Conservation (phyloP, 1,140 invertebrate genomes). For the Nebria ingens region DNA sequence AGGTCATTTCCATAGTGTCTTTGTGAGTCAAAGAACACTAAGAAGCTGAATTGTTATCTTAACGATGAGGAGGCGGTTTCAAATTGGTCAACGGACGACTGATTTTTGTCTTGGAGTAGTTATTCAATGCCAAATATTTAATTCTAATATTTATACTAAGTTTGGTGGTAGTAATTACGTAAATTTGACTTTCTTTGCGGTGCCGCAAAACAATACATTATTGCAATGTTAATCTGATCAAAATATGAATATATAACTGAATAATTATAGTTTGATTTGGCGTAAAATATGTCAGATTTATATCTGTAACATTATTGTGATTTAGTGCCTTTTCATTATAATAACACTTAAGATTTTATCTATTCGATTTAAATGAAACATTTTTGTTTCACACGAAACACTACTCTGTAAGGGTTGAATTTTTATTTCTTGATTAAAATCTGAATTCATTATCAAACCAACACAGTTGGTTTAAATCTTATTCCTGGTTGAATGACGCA, state of each 20-base stretch:
- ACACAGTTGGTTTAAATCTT: too few species aligned
- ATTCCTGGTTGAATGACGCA: too few species aligned
- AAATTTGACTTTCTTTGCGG: too few species aligned
- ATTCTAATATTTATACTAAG: too few species aligned
- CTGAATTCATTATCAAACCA: neutral
- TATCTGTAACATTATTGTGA: neutral
- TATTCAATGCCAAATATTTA: too few species aligned
- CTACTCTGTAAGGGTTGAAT: neutral
- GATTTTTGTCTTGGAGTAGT: neutral
- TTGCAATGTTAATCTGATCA: too few species aligned
- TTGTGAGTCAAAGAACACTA: too few species aligned
- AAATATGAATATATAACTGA: neutral
- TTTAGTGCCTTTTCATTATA: neutral
- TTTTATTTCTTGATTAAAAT: neutral
- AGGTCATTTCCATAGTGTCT: constrained; percentile 14
- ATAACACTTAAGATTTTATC: neutral
- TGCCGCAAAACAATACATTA: too few species aligned
- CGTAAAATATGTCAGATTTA: neutral
- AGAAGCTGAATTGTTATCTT: constrained; percentile 5
- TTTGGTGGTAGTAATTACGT: too few species aligned
- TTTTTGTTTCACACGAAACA: neutral
- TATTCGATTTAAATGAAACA: neutral
- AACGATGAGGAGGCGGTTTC: neutral
- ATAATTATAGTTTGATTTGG: neutral
- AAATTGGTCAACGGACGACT: neutral